Evolutionary conservation across 2,888 invertebrate genomes (phyloP).

Genomic region (Agriopis marginaria): DNA sequence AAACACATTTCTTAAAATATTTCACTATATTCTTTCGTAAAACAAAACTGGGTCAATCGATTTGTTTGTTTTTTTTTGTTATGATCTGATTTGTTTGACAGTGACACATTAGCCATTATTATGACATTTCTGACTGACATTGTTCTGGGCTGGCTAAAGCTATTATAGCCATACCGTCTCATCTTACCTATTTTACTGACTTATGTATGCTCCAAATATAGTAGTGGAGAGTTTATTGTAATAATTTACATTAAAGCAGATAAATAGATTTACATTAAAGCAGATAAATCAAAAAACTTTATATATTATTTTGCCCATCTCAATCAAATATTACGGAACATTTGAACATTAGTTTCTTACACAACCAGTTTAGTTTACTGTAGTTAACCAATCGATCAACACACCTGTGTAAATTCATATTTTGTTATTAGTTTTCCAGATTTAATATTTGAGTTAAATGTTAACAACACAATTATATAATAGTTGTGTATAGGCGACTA

Average conservation of each 20-base stretch:
- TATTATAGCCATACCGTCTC: no score
- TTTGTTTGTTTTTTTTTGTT: not conserved
- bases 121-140: conserved; percentile 1
- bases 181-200: no score
- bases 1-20: not conserved
- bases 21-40: conserved; percentile 20
- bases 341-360: not conserved
- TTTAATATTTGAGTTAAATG: conserved; percentile 44
- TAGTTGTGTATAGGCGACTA: not conserved
- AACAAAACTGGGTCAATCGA: conserved; percentile 18
- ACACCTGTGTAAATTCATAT: conserved; percentile 64
- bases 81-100: not conserved
- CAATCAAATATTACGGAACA: not conserved
- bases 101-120: not conserved
- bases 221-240: not conserved
- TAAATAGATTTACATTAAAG: not conserved
- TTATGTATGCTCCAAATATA: no score
- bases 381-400: conserved; percentile 39
- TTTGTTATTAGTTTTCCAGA: conserved; percentile 50
- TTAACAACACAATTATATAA: conserved; percentile 18
- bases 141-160: no score
- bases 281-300: not conserved
- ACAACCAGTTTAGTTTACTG: not conserved
- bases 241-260: not conserved
- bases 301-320: not conserved